Conservation (phyloP, 2,113 vertebrate species). For the Pelecanus crispus region DNA sequence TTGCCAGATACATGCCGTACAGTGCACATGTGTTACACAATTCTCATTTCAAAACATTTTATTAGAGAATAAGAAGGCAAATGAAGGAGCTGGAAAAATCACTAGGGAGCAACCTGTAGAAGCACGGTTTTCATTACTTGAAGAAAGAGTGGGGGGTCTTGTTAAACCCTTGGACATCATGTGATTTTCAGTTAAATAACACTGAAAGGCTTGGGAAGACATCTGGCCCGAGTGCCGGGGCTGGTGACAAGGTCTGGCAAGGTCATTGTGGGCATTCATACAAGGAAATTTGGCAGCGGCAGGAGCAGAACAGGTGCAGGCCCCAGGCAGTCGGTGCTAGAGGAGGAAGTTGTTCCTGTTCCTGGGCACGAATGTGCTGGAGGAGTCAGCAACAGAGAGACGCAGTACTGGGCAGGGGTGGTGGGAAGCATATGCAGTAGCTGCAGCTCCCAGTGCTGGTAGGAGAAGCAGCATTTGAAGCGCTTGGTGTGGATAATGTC, state of each 20-base stretch:
- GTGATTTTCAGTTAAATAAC: neutral
- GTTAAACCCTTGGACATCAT: neutral
- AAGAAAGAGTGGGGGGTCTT: neutral
- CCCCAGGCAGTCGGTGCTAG: neutral
- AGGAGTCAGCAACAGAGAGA: neutral
- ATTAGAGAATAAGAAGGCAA: neutral
- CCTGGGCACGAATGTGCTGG: neutral
- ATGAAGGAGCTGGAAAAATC: neutral
- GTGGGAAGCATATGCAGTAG: neutral
- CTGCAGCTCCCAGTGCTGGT: neutral
- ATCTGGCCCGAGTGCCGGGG: fast-evolving
- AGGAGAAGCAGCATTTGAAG: neutral
- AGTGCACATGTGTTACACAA: neutral
- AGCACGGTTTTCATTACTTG: neutral
- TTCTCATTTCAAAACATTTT: neutral
- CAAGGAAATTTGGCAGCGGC: neutral
- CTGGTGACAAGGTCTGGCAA: neutral
- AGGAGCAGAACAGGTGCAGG: constrained; percentile 10
- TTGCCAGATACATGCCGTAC: neutral
- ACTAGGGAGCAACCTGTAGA: neutral
- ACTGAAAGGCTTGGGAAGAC: neutral
- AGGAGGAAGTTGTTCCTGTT: neutral
- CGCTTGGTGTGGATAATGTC: neutral
- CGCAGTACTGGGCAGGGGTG: neutral
- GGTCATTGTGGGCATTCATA: neutral